Conservation (phyloP, 2,888 invertebrate species). For the Scaeva pyrastri region DNA sequence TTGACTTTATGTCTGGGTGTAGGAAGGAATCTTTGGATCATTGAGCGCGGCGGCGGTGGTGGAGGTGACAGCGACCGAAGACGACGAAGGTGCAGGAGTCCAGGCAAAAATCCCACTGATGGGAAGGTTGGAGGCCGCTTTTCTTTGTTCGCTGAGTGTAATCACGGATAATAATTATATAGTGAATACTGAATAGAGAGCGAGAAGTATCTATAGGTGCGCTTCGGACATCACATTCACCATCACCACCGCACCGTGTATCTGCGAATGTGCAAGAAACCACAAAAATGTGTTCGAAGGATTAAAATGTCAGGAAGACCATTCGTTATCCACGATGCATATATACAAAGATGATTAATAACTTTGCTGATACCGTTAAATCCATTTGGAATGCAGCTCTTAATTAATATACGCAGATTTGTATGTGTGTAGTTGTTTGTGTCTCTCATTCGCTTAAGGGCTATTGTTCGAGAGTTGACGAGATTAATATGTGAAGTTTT, state of each 20-base stretch:
- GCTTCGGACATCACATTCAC: constrained; percentile 61
- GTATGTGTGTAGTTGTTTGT: background rate
- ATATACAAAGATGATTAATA: constrained; percentile 70
- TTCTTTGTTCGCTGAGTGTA: constrained; percentile 67
- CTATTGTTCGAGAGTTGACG: constrained; percentile 34
- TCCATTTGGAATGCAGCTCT: constrained; percentile 66
- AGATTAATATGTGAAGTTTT: constrained; percentile 16
- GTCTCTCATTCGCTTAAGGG: constrained; percentile 4
- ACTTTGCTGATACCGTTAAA: constrained; percentile 74
- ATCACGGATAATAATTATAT: constrained; percentile 76
- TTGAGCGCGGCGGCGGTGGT: background rate
- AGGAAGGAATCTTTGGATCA: background rate
- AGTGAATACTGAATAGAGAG: constrained; percentile 73
- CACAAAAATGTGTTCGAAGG: constrained; percentile 78
- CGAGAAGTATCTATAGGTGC: constrained; percentile 44
- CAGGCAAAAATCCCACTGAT: constrained; percentile 17
- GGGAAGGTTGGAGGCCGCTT: constrained; percentile 41
- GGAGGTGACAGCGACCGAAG: background rate
- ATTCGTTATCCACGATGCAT: constrained; percentile 77
- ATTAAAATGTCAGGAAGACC: constrained; percentile 79
- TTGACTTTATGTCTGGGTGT: constrained; percentile 27
- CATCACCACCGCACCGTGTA: no score
- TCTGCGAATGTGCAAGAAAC: constrained; percentile 67
- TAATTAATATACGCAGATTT: constrained; percentile 47
- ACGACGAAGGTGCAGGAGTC: constrained; percentile 25